Base-by-base conservation (phyloP, 2,888 invertebrate species). In the Hydrotaea diabolus region DNA sequence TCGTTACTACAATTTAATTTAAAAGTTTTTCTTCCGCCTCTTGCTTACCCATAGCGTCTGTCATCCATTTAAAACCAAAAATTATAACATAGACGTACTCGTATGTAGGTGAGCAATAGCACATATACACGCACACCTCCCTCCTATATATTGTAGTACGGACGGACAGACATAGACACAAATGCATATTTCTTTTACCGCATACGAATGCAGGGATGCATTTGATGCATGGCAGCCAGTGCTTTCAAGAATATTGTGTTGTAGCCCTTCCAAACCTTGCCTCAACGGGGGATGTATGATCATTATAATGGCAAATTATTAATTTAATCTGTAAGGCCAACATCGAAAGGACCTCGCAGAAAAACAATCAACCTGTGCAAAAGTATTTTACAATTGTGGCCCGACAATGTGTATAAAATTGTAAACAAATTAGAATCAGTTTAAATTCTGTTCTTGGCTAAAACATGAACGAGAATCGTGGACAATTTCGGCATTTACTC, bases 1-100 rank as follows among this genome's bases (percentile, higher is more conserved):
- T 84, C 75, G 75, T 81, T 81, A 78, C 72, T 59, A 84, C 75
- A 81, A 84, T 84, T 84, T 79, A 75, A 84, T 84, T 81, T 79
- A 76, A 84, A 81, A 84, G 43, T 55, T 79, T 76, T 84, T 73
- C 72, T 49, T 84, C 19, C 26, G 62, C 80, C 19, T 66, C 31
- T 64, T 66, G 39, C 39, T 7, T 31, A 17, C 23, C 15, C 69
- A 66, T 57, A 73, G 66, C 26, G 78, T 78, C 81, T 84, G 84
- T 78, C 81, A 84, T 73, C 43, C 78, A 73, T 78, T 81, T 72
- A 46, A 69, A 69, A 69, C 46, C 49, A 76, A 81, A 80, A 84
- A 55, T 76, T 81, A 81, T 78, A 78, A n/a, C 77, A 74, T 59
- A 64, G 53, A 57, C 74, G 19, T n/a, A n/a, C n/a, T n/a, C n/a